These are phyloP conservation scores for Macrotis lagotis DNA, from an alignment of 2,113 vertebrate species.

Conservation along the genomic window DNA sequence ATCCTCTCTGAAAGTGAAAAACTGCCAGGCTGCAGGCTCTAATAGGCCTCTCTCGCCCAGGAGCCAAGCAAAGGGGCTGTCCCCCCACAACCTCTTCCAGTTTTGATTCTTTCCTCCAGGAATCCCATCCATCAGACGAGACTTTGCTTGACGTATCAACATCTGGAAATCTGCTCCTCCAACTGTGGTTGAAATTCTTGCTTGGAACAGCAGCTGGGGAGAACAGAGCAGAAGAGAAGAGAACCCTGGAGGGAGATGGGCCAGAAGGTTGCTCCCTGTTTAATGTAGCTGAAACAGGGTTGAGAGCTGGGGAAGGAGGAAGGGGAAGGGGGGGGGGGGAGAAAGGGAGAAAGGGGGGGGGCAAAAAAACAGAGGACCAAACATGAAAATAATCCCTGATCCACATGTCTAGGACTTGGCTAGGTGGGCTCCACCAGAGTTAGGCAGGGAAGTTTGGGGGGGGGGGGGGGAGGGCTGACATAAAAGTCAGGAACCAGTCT, in stretches of 20 bases:
- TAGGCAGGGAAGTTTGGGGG: no score
- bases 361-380: conserved; percentile 8
- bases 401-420: not conserved
- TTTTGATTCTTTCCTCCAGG: conserved; percentile 27
- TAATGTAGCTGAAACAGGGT: not conserved
- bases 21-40: not conserved
- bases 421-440: conserved; percentile 33
- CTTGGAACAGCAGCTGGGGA: conserved; percentile 44
- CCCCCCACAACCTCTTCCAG: not conserved
- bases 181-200: conserved; percentile 60
- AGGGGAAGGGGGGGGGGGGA: not conserved
- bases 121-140: not conserved
- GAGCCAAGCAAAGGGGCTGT: not conserved
- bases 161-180: conserved; percentile 27
- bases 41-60: not conserved
- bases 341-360: no score
- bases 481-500: not conserved
- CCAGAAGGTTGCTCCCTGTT: conserved; percentile 46
- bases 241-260: not conserved
- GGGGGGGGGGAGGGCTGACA: no score
- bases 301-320: not conserved
- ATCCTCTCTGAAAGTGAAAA: not conserved
- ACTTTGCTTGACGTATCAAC: conserved; percentile 18
- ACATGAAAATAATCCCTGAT: not conserved
- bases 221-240: not conserved